Conservation (phyloP, 1,140 invertebrate species). For the Sweltsa coloradensis region DNA sequence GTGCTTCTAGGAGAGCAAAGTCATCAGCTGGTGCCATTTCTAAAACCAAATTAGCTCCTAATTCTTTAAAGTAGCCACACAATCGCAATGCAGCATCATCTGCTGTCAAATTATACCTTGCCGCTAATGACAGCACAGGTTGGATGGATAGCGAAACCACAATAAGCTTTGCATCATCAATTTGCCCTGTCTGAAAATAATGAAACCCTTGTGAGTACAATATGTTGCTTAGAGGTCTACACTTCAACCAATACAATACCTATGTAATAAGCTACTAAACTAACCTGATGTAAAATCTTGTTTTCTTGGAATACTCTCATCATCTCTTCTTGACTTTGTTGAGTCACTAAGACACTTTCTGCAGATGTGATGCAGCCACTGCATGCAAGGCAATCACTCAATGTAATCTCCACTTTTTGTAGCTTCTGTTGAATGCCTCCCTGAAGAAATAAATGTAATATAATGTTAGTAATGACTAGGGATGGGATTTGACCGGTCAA, state of each 20-base stretch:
- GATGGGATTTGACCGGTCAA: too few relatives aligned
- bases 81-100: slow-evolving; percentile 4
- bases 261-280: slow-evolving; percentile 12
- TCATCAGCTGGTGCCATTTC: slow-evolving; percentile 84
- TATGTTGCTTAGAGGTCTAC: not conserved
- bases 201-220: slow-evolving; percentile 2
- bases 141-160: slow-evolving; percentile 87
- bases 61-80: slow-evolving; percentile 49
- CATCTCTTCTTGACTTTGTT: slow-evolving; percentile 90
- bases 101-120: slow-evolving; percentile 18
- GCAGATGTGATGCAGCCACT: slow-evolving; percentile 98
- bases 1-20: slow-evolving; percentile 73
- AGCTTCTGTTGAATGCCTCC: slow-evolving; percentile 40
- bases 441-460: slow-evolving; percentile 19
- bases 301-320: slow-evolving; percentile 55
- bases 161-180: slow-evolving; percentile 42
- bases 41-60: slow-evolving; percentile 78
- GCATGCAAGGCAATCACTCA: slow-evolving; percentile 95
- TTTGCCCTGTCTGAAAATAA: slow-evolving; percentile 22
- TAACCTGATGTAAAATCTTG: slow-evolving; percentile 24
- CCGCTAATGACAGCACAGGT: slow-evolving; percentile 73
- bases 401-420: slow-evolving; percentile 85
- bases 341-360: slow-evolving; percentile 89
- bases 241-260: not conserved
- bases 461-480: too few relatives aligned